phyloP scores from a whole-genome alignment of 2,797 vertebrate genomes.

The Anguilla anguilla region DNA sequence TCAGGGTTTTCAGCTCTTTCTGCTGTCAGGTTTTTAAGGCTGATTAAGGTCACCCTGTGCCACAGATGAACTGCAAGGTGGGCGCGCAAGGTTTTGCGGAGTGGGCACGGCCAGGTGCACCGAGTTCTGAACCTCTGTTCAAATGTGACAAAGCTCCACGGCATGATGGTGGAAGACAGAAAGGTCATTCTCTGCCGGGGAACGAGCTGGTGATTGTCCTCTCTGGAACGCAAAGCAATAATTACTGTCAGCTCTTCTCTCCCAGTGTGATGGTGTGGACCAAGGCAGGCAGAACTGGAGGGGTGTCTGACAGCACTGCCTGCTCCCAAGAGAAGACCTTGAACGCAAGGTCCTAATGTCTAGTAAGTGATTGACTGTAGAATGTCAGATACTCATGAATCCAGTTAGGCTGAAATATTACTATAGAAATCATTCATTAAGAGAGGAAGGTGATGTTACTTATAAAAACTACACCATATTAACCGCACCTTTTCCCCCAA shows the following conservation, averaged over 20 bases:
- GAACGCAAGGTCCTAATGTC: neutral
- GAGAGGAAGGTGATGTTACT: neutral
- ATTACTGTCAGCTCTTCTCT: slow-evolving; percentile 30
- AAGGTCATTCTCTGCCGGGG: slow-evolving; percentile 27
- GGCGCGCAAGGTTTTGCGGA: neutral
- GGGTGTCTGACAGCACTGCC: slow-evolving; percentile 3
- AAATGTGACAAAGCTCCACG: slow-evolving; percentile 28
- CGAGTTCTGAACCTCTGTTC: slow-evolving; percentile 30
- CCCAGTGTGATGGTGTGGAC: slow-evolving; percentile 9
- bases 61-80: neutral
- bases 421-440: neutral
- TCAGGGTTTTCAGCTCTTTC: neutral
- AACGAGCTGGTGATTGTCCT: slow-evolving; percentile 3
- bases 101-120: neutral
- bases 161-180: slow-evolving; percentile 23
- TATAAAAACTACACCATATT: neutral
- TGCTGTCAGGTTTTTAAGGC: neutral
- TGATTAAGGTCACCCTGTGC: slow-evolving; percentile 27
- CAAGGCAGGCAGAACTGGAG: neutral
- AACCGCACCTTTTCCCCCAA: neutral
- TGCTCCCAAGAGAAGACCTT: neutral
- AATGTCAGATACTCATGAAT: neutral
- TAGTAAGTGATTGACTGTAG: neutral
- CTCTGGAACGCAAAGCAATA: slow-evolving; percentile 20
- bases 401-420: neutral